Conservation (phyloP, 2,888 invertebrate species). For the Melinopterus prodromus region DNA sequence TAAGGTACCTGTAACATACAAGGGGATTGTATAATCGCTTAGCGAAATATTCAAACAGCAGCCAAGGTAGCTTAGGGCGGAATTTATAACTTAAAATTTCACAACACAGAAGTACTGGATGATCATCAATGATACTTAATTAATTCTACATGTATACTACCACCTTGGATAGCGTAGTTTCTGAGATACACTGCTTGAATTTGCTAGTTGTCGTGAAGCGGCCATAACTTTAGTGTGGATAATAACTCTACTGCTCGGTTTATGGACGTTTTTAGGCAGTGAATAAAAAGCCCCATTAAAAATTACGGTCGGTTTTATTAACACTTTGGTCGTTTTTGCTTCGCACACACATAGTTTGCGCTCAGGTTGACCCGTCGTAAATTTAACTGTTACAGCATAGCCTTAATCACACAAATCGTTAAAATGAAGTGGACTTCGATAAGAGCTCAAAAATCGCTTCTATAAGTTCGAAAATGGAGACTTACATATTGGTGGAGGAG, state of each 20-base stretch:
- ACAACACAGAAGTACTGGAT: too few relatives aligned
- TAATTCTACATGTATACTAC: too few relatives aligned
- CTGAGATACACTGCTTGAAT: not conserved
- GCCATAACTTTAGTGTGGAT: not conserved
- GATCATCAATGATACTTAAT: too few relatives aligned
- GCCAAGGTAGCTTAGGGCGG: too few relatives aligned
- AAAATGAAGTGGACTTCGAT: not conserved
- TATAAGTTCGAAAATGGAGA: not conserved
- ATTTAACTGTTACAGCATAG: not conserved
- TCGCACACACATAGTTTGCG: not conserved
- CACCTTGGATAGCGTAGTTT: not conserved
- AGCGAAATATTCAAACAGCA: too few relatives aligned
- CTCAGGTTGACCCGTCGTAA: not conserved
- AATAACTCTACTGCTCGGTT: not conserved
- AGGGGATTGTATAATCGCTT: too few relatives aligned
- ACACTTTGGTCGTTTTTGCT: slow-evolving; percentile 4
- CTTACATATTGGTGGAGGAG: not conserved
- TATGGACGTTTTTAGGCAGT: slow-evolving; percentile 4
- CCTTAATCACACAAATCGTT: not conserved
- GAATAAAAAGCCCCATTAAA: not conserved
- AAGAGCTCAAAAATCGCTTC: not conserved
- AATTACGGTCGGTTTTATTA: not conserved
- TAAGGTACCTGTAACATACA: too few relatives aligned
- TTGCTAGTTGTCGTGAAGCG: not conserved
- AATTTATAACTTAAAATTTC: too few relatives aligned